A percentile compares a stretch with the other conserved stretches of the same genome.
Evolutionary conservation across 2,888 invertebrate genomes (phyloP).

Genomic region (Liopterus haemorrhoidalis): DNA sequence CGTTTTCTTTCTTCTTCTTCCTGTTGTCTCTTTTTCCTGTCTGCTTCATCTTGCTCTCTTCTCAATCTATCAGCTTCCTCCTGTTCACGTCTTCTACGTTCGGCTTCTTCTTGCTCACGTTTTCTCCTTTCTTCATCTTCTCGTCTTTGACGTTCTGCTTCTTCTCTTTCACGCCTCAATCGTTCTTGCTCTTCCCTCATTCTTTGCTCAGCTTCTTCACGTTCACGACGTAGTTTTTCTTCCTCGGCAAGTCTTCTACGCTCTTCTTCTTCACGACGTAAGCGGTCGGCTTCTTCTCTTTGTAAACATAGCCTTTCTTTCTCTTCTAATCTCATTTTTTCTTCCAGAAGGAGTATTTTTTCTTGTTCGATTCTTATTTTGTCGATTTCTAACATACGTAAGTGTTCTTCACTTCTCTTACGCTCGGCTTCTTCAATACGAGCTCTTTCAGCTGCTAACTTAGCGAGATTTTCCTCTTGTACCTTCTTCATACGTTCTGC

Average conservation of each 20-base stretch:
- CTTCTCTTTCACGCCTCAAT: too few species aligned
- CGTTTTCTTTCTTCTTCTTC: constrained; percentile 5
- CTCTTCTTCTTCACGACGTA: not conserved
- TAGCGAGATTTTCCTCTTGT: constrained; percentile 19
- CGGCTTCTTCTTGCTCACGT: constrained; percentile 34
- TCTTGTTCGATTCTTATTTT: constrained; percentile 44
- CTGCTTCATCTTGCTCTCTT: too few species aligned
- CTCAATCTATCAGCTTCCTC: too few species aligned
- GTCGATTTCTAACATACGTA: constrained; percentile 44
- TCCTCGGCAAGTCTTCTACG: constrained; percentile 16
- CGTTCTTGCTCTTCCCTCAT: too few species aligned
- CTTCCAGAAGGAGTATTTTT: constrained; percentile 45
- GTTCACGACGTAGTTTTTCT: constrained; percentile 8
- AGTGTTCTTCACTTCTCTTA: constrained; percentile 45
- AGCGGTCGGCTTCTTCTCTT: constrained; percentile 21
- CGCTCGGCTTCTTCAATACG: constrained; percentile 42
- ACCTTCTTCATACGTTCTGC: constrained; percentile 19
- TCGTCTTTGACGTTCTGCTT: too few species aligned
- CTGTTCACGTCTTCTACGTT: too few species aligned
- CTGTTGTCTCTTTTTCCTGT: constrained; percentile 3
- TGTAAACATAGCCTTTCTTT: constrained; percentile 23
- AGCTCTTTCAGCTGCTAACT: constrained; percentile 25
- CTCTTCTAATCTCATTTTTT: constrained; percentile 39
- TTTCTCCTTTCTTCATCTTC: constrained; percentile 32
- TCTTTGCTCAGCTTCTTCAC: constrained; percentile 21